Conservation (phyloP, 1,140 invertebrate species). For the Aricia agestis region DNA sequence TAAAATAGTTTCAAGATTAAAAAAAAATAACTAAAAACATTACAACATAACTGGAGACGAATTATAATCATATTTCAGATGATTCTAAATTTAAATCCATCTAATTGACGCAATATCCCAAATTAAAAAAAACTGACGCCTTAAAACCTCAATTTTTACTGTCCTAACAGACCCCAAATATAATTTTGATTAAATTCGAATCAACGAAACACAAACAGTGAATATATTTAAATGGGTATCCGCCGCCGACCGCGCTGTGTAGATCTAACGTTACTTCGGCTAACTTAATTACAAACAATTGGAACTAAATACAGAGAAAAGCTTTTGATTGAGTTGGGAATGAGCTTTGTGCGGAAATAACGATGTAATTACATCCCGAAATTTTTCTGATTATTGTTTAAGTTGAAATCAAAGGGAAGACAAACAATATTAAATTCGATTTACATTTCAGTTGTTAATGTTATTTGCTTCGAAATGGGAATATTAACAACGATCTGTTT, state of each 20-base stretch:
- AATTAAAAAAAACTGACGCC: too few relatives aligned
- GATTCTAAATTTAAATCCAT: too few relatives aligned
- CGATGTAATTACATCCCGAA: neutral
- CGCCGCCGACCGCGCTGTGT: conserved; percentile 1
- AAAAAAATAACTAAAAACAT: too few relatives aligned
- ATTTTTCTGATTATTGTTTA: neutral
- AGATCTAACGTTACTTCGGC: conserved; percentile 7
- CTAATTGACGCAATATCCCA: too few relatives aligned
- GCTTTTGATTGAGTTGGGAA: conserved; percentile 13
- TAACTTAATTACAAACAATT: conserved; percentile 16
- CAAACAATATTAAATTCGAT: neutral
- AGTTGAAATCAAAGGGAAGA: neutral
- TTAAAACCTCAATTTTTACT: neutral
- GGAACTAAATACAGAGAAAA: conserved; percentile 14
- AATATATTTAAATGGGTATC: conserved; percentile 7
- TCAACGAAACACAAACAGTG: conserved; percentile 10
- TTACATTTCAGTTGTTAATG: neutral
- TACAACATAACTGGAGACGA: too few relatives aligned
- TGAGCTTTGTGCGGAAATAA: neutral
- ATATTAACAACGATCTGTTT: too few relatives aligned
- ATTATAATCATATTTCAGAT: too few relatives aligned
- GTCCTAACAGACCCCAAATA: neutral
- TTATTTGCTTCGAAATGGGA: too few relatives aligned
- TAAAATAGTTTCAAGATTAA: neutral
- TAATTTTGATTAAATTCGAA: neutral